A percentile compares a stretch with the other conserved stretches of the same genome.
Evolutionary conservation across 2,113 vertebrate species (phyloP).

Genomic region (Entosphenus tridentatus): DNA sequence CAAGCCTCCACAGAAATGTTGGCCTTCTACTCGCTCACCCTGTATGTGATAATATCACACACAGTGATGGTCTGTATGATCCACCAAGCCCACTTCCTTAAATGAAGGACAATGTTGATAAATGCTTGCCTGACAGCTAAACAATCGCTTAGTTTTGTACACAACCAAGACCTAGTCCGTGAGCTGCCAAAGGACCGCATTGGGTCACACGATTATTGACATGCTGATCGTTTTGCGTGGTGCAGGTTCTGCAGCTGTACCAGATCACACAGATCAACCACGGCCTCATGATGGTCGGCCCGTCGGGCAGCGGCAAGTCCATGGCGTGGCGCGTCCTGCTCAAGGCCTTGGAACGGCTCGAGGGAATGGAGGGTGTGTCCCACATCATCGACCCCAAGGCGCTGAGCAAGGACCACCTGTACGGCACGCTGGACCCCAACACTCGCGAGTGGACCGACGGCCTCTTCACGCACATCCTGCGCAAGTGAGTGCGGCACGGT

Average conservation of each 20-base stretch:
- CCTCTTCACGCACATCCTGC: constrained; percentile 37
- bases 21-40: no score
- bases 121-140: no score
- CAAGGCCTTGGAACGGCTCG: constrained; percentile 17
- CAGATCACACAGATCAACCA: not conserved
- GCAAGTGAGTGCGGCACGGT: constrained; percentile 13
- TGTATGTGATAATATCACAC: no score
- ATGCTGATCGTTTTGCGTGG: no score
- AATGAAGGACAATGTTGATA: no score
- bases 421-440: constrained; percentile 33
- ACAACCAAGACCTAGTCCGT: no score
- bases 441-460: constrained; percentile 46
- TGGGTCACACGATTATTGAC: no score
- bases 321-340: constrained; percentile 25
- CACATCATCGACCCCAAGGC: constrained; percentile 41
- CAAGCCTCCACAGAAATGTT: no score
- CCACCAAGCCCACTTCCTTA: no score
- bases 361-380: constrained; percentile 21
- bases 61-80: no score
- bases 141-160: no score
- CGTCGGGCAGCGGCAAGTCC: constrained; percentile 38
- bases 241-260: not conserved
- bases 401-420: constrained; percentile 37
- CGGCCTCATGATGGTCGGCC: constrained; percentile 32
- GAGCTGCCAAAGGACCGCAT: no score